Conservation (phyloP, 1,140 invertebrate genomes). For the Charaxes varanes region DNA sequence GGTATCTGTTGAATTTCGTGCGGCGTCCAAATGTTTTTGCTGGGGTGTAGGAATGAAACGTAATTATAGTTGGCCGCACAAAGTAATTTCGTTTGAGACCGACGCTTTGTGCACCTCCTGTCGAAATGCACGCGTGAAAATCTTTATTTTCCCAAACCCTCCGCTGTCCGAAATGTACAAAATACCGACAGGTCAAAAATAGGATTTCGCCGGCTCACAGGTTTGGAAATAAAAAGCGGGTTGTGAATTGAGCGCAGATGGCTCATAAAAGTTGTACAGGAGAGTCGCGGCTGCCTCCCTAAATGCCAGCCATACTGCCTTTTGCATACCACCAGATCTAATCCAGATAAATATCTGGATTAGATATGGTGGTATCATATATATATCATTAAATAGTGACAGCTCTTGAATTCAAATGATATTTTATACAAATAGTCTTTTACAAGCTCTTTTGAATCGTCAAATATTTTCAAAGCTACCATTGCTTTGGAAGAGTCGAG, state of each 20-base stretch:
- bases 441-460: no score
- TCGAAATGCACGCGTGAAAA: constrained; percentile 35
- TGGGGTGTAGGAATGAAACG: constrained; percentile 15
- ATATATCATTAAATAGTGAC: no score
- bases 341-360: no score
- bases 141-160: constrained; percentile 40
- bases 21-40: constrained; percentile 14
- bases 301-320: no score
- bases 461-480: no score
- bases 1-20: no score
- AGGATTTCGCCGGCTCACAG: constrained; percentile 40
- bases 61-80: constrained; percentile 19
- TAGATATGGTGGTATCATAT: no score
- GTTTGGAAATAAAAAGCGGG: constrained; percentile 37
- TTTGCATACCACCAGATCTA: no score
- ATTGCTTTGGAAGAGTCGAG: no score
- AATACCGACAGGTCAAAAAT: constrained; percentile 49
- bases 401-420: no score
- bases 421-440: no score
- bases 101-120: constrained; percentile 20
- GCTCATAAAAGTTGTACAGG: constrained; percentile 66
- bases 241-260: constrained; percentile 26
- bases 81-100: constrained; percentile 24
- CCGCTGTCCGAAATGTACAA: constrained; percentile 30
- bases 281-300: no score